Evolutionary conservation across 2,797 vertebrate species (phyloP), one percentile per base, ranked within the genome.

Genomic region (Xiphorhynchus erythropygius): DNA sequence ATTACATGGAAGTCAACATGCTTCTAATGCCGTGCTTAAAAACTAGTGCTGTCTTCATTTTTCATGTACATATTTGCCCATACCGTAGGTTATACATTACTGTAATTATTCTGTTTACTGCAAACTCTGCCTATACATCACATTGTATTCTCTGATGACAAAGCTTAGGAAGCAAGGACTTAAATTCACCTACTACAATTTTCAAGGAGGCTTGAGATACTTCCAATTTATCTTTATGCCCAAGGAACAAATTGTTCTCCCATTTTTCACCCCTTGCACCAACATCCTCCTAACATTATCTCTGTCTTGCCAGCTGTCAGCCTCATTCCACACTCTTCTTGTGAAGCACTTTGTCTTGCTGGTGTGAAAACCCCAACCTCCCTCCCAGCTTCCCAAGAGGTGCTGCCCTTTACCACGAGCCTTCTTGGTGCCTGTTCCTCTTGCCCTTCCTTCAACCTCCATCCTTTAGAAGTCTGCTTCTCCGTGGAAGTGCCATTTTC

Each of bases 401-500:
- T 71, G 68, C 74, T 95, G 82, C 92, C 85, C 94, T 96, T 96
- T 87, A 69, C 80, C 94, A 87, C 55, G 55, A 93, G 85, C 78
- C 50, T 78, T 64, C 81, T 84, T 64, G 42, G 37, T 59, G 53
- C 73, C 71, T 89, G 83, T 64, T 91, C 70, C 52, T 91, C 79
- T n/a, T 97, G 95, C 97, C 96, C 96, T 97, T 93, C 76, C 68
- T 87, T 88, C 95, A 95, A 33, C 90, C 96, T 96, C 83, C 79
- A 64, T 56, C 93, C 84, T 92, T 96, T 89, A 93, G 89, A 95
- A 96, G 90, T 75, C 95, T 93, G 18, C 62, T 91, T 97, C 88
- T 95, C 96, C 96, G 96, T 90, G 94, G 87, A 95, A 63, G 79
- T 97, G 96, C 96, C 97, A 97, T 95, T 97, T 96, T 74, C 88